A percentile compares a stretch with the other conserved stretches of the same genome.
These are phyloP conservation scores for Lamproptera curius DNA, from an alignment of 2,888 invertebrate species.

Conservation along the genomic window DNA sequence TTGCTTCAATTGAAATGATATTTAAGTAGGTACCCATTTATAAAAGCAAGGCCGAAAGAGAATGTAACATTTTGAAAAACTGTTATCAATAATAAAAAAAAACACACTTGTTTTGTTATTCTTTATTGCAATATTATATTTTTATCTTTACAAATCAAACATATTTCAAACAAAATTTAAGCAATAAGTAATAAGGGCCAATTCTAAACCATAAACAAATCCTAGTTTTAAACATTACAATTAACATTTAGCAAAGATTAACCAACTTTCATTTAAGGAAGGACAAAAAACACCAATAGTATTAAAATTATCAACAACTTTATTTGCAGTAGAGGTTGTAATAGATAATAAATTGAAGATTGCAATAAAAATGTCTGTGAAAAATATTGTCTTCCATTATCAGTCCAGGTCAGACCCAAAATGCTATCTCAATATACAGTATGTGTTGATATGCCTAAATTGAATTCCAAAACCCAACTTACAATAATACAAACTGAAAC, in stretches of 20 bases:
- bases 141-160: constrained; percentile 52
- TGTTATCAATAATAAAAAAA: too few relatives aligned
- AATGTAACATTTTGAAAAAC: too few relatives aligned
- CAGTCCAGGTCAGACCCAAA: constrained; percentile 33
- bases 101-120: constrained; percentile 35
- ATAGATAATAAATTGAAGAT: constrained; percentile 15
- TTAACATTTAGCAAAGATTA: background rate
- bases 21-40: too few relatives aligned
- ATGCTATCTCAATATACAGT: constrained; percentile 25
- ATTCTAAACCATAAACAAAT: background rate
- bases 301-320: too few relatives aligned
- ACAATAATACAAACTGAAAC: constrained; percentile 11
- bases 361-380: constrained; percentile 24
- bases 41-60: too few relatives aligned
- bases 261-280: constrained; percentile 4
- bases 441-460: constrained; percentile 42
- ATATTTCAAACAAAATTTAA: constrained; percentile 48
- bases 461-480: constrained; percentile 2
- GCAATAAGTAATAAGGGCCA: constrained; percentile 22
- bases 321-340: background rate
- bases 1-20: too few relatives aligned
- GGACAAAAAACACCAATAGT: too few relatives aligned
- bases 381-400: constrained; percentile 53
- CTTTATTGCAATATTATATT: constrained; percentile 59
- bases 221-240: background rate